Evolutionary conservation across 23 tunicate genomes (phyloP), one percentile per base, ranked within the genome.

Genomic region (Ciona savignyi): DNA sequence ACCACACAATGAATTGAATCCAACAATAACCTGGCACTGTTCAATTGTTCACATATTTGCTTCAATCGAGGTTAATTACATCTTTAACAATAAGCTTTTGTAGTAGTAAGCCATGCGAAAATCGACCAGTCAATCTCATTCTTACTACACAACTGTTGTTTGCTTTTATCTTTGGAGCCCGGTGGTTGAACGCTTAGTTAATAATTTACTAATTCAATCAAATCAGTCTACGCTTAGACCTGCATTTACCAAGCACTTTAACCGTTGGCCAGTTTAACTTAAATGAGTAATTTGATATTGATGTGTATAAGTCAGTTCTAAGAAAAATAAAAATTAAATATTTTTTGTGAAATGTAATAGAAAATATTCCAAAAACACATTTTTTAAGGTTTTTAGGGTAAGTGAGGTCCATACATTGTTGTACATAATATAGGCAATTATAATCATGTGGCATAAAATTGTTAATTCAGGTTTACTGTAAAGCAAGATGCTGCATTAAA

Each of bases 401-500:
- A 11, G 61, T 49, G 19, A 49, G 20, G 19, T 49, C 20, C 20
- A 49, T 20, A 49, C 61, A 49, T 11, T 49, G 61, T 15, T 49
- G 19, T 49, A 15, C 20, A 11, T 49, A 11, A 20, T 49, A 11
- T 49, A 49, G 19, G 61, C 61, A 49, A 49, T n/a, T n/a, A n/a
- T n/a, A n/a, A n/a, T n/a, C n/a, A n/a, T n/a, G n/a, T n/a, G n/a
- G n/a, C n/a, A n/a, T n/a, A n/a, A n/a, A n/a, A n/a, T 42, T 42
- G 56, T 15, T 42, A 15, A 6, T 42, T 6, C 56, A 42, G 56
- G 15, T 42, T 9, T 42, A 42, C 56, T 42, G 56, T 15, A 42
- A 42, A 42, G 56, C 56, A 42, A 15, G 85, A 73, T 0, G 73
- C 72, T 63, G 71, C 49, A 11, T 34, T 81, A 51, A 73, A 35